Conservation (phyloP, 2,888 invertebrate species). For the Nesidiocoris tenuis region DNA sequence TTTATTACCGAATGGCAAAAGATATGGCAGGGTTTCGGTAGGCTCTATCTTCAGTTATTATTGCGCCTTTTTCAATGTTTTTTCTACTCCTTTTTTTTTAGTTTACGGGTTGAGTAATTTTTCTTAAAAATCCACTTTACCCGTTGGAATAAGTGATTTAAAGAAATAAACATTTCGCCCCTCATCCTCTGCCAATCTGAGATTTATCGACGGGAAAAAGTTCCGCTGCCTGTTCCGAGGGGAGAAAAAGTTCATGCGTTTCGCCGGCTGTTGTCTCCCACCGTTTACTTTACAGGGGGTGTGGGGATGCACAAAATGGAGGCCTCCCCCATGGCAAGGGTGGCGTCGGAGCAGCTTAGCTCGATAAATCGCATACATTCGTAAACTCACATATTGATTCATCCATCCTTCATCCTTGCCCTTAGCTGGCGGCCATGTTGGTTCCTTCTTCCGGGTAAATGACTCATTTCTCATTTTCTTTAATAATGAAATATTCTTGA, state of each 20-base stretch:
- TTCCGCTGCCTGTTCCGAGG: not conserved
- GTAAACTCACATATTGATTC: slow-evolving; percentile 31
- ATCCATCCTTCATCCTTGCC: slow-evolving; percentile 8
- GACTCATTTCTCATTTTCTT: not conserved
- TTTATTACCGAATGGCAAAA: too few species aligned
- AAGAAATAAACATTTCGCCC: not conserved
- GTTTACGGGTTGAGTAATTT: too few species aligned
- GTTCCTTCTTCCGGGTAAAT: slow-evolving; percentile 2
- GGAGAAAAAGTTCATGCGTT: not conserved
- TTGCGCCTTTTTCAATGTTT: too few species aligned
- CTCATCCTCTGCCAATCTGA: not conserved
- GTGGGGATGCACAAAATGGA: slow-evolving; percentile 30
- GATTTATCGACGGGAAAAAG: not conserved
- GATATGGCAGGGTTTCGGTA: too few species aligned
- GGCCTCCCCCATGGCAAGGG: not conserved
- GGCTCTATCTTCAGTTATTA: too few species aligned
- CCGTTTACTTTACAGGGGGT: not conserved
- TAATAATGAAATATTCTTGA: not conserved
- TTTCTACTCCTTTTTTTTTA: too few species aligned
- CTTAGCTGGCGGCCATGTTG: slow-evolving; percentile 32
- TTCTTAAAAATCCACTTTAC: too few species aligned
- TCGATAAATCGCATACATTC: slow-evolving; percentile 32
- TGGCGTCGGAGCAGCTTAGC: not conserved
- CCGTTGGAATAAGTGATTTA: too few species aligned
- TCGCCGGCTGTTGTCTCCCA: not conserved